Evolutionary conservation across 2,888 invertebrate species (phyloP).

Genomic region (Mythimna lalbum): DNA sequence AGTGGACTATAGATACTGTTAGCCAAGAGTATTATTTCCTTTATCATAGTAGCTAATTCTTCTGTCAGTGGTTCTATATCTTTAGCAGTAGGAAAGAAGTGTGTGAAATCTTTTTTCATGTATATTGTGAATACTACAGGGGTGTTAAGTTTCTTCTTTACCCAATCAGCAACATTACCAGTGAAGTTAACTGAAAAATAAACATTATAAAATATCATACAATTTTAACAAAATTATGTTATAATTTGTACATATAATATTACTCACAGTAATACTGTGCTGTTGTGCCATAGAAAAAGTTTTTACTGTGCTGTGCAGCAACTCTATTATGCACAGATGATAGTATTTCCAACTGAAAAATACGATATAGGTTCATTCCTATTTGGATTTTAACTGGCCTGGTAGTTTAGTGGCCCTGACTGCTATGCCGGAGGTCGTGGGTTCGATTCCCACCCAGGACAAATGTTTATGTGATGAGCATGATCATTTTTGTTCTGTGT

Average conservation of each 20-base stretch:
- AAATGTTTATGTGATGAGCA: too few species aligned
- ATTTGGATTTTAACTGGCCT: too few species aligned
- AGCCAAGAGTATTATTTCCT: slow-evolving; percentile 75
- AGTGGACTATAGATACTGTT: slow-evolving; percentile 82
- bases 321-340: slow-evolving; percentile 72
- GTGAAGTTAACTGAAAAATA: slow-evolving; percentile 77
- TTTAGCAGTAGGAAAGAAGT: slow-evolving; percentile 68
- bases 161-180: slow-evolving; percentile 86
- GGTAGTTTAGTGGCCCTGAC: too few species aligned
- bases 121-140: slow-evolving; percentile 83
- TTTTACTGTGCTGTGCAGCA: slow-evolving; percentile 67
- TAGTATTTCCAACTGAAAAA: slow-evolving; percentile 79
- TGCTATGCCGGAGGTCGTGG: too few species aligned
- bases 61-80: slow-evolving; percentile 71
- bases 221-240: not conserved
- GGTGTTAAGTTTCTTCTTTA: slow-evolving; percentile 81
- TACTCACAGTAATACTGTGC: slow-evolving; percentile 77
- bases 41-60: slow-evolving; percentile 75
- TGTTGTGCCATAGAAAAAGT: slow-evolving; percentile 77
- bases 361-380: not conserved
- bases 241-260: not conserved
- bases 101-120: slow-evolving; percentile 69
- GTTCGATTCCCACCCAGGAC: too few species aligned
- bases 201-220: not conserved
- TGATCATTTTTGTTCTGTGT: too few species aligned